Percentiles rank a stretch among this genome's conserved stretches.
phyloP scores from a whole-genome alignment of 2,797 vertebrate species.

The Acanthurus lineatus region DNA sequence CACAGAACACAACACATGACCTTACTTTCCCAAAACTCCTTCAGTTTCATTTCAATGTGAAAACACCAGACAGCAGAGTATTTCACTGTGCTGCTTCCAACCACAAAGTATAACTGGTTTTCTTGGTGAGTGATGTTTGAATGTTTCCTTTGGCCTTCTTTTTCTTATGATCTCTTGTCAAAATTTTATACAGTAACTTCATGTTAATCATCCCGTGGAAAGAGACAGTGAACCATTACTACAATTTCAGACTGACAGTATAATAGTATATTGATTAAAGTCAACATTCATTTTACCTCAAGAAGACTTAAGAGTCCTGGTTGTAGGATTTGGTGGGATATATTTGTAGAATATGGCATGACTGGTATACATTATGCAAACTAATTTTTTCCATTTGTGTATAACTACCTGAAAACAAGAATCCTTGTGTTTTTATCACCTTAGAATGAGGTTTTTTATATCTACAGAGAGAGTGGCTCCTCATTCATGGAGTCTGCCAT shows the following conservation, averaged over 20 bases:
- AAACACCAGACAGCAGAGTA: constrained; percentile 28
- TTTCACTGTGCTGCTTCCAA: constrained; percentile 32
- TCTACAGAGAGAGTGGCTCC: too few species aligned
- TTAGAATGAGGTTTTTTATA: too few species aligned
- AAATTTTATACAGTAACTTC: background rate
- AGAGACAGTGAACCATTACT: background rate
- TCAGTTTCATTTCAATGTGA: constrained; percentile 47
- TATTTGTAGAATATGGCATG: too few species aligned
- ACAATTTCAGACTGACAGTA: background rate
- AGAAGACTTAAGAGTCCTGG: background rate
- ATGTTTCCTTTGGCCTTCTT: constrained; percentile 32
- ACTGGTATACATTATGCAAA: too few species aligned
- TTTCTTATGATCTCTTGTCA: background rate
- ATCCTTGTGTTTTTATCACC: too few species aligned
- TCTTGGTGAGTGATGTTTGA: constrained; percentile 34
- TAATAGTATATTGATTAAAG: background rate
- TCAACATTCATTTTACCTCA: background rate
- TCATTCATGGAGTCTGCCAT: too few species aligned
- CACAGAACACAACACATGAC: constrained; percentile 75
- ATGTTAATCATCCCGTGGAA: background rate
- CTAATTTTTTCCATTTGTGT: too few species aligned
- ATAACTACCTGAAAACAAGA: too few species aligned
- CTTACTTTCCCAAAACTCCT: constrained; percentile 60
- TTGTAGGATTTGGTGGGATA: too few species aligned
- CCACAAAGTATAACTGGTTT: constrained; percentile 32